Evolutionary conservation across 1,140 invertebrate species (phyloP).

Genomic region (Cylas formicarius): DNA sequence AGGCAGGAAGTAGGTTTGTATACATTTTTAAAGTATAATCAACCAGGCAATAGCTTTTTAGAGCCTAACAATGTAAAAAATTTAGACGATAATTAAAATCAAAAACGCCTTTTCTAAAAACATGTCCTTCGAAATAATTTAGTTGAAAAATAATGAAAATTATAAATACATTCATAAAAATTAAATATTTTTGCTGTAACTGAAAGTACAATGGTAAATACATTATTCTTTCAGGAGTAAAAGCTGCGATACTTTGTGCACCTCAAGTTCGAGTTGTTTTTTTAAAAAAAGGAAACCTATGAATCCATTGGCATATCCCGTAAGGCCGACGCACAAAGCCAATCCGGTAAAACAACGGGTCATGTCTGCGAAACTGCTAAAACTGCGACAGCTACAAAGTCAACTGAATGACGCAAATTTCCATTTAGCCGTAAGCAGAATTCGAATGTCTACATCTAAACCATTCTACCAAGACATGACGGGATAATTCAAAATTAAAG

Average conservation of each 20-base stretch:
- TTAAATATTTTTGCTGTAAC: background rate
- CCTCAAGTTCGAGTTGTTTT: slow-evolving; percentile 38
- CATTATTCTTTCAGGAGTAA: slow-evolving; percentile 28
- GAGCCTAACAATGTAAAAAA: slow-evolving; percentile 1
- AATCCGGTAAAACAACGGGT: slow-evolving; percentile 57
- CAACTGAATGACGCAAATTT: slow-evolving; percentile 71
- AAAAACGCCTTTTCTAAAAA: slow-evolving; percentile 12
- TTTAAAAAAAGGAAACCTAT: slow-evolving; percentile 36
- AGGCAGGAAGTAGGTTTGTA: too few species aligned
- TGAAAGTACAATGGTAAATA: slow-evolving; percentile 13
- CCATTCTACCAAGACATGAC: too few species aligned
- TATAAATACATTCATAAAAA: slow-evolving; percentile 1
- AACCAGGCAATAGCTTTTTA: slow-evolving; percentile 1
- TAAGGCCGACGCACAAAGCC: slow-evolving; percentile 14
- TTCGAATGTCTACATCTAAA: too few species aligned
- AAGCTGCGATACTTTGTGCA: slow-evolving; percentile 37
- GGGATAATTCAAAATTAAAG: too few species aligned
- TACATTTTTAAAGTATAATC: too few species aligned
- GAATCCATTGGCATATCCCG: slow-evolving; percentile 32
- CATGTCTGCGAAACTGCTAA: slow-evolving; percentile 65
- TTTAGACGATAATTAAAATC: slow-evolving; percentile 6
- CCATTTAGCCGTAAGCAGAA: slow-evolving; percentile 63
- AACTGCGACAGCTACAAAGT: slow-evolving; percentile 68
- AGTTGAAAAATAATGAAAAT: background rate
- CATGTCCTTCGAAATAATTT: slow-evolving; percentile 6